A percentile compares a stretch with the other conserved stretches of the same genome.
phyloP scores from a whole-genome alignment of 2,797 vertebrate species.

The Varecia variegata region DNA sequence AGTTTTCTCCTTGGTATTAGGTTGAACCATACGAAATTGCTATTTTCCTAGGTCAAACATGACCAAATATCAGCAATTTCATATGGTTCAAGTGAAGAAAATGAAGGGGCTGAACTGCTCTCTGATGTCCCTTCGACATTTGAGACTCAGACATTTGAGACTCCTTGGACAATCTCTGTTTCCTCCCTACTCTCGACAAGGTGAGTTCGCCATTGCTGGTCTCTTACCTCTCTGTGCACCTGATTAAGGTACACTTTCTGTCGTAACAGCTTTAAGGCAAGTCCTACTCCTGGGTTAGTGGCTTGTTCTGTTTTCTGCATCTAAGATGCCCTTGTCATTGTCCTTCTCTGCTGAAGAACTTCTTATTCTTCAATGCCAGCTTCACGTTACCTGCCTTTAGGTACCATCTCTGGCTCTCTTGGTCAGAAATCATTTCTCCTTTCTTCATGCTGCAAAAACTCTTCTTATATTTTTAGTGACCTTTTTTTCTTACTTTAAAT shows the following conservation, averaged over 20 bases:
- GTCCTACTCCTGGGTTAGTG: background rate
- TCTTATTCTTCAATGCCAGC: background rate
- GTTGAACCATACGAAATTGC: background rate
- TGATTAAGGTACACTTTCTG: background rate
- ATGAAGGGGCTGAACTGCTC: background rate
- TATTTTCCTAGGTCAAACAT: background rate
- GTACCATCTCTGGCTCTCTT: background rate
- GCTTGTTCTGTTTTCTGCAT: background rate
- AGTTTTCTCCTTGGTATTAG: background rate
- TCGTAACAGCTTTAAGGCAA: background rate
- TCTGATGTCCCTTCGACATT: background rate
- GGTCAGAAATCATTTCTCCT: background rate
- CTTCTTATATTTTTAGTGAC: background rate
- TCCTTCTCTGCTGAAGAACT: background rate
- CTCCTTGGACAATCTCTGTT: background rate
- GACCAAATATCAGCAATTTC: background rate
- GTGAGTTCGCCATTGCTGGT: background rate
- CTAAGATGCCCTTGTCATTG: background rate
- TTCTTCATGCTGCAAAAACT: background rate
- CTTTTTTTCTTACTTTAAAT: conserved; percentile 24
- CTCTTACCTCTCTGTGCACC: background rate
- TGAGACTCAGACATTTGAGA: background rate
- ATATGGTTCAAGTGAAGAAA: background rate
- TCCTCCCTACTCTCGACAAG: background rate
- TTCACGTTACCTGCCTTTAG: background rate